Conservation (phyloP, 2,797 vertebrate species). For the Acomys russatus region DNA sequence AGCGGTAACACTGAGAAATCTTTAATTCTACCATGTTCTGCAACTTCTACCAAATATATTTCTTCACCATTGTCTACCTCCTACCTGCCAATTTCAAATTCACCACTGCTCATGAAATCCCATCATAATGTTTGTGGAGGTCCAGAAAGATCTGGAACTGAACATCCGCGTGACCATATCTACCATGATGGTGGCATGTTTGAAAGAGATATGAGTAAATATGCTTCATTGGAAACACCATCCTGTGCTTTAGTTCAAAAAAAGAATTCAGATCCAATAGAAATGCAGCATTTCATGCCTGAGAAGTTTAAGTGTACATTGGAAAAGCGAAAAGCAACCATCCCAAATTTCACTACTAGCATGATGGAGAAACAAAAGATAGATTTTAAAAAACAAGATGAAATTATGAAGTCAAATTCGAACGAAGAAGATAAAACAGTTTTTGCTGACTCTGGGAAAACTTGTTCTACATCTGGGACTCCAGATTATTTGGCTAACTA, state of each 20-base stretch:
- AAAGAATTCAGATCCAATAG: not conserved
- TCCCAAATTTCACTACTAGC: not conserved
- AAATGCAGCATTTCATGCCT: not conserved
- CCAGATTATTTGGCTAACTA: slow-evolving; percentile 92
- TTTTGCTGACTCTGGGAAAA: slow-evolving; percentile 85
- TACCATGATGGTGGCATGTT: slow-evolving; percentile 84
- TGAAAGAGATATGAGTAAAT: slow-evolving; percentile 87
- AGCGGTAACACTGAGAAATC: slow-evolving; percentile 83
- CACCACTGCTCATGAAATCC: slow-evolving; percentile 88
- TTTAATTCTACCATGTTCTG: slow-evolving; percentile 71
- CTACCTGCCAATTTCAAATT: slow-evolving; percentile 74
- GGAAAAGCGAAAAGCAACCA: slow-evolving; percentile 89
- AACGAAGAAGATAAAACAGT: slow-evolving; percentile 86
- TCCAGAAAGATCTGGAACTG: slow-evolving; percentile 88
- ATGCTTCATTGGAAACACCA: slow-evolving; percentile 51
- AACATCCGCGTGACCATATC: slow-evolving; percentile 88
- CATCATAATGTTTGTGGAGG: slow-evolving; percentile 90
- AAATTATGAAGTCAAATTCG: slow-evolving; percentile 49
- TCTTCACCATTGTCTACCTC: slow-evolving; percentile 75
- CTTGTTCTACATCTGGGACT: slow-evolving; percentile 85
- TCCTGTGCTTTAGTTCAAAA: not conserved
- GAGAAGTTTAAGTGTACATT: slow-evolving; percentile 89
- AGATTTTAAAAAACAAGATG: slow-evolving; percentile 64
- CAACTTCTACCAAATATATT: slow-evolving; percentile 52
- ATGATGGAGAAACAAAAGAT: slow-evolving; percentile 67